Conservation (phyloP, 2,113 vertebrate species). For the Takifugu bimaculatus region DNA sequence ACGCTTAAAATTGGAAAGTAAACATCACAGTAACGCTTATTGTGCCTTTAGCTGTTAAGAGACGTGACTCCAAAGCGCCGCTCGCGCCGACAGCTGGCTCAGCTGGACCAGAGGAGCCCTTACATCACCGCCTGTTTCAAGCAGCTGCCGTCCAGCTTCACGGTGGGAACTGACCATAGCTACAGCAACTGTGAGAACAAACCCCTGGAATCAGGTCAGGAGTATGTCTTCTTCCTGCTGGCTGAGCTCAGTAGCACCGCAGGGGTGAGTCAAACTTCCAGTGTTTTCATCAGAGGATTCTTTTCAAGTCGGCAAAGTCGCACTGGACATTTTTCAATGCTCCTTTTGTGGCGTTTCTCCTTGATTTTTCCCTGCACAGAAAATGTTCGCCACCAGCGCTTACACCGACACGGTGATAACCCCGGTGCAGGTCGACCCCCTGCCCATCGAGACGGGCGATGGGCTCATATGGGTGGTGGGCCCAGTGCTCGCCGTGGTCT, state of each 20-base stretch:
- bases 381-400: conserved; percentile 90
- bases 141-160: conserved; percentile 83
- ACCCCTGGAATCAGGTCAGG: conserved; percentile 85
- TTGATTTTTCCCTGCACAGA: conserved; percentile 53
- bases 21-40: too few species aligned
- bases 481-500: conserved; percentile 93
- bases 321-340: too few species aligned
- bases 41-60: conserved; percentile 77
- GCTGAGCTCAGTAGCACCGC: conserved; percentile 83
- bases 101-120: conserved; percentile 84
- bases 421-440: conserved; percentile 79
- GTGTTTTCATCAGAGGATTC: too few species aligned
- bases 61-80: conserved; percentile 79
- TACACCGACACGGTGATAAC: conserved; percentile 88
- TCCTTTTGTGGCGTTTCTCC: neutral
- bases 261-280: conserved; percentile 73
- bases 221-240: conserved; percentile 90
- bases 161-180: conserved; percentile 84
- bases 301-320: too few species aligned
- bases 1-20: too few species aligned
- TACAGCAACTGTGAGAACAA: conserved; percentile 90
- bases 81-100: conserved; percentile 82
- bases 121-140: conserved; percentile 90
- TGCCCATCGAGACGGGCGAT: conserved; percentile 84
- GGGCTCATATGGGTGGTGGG: conserved; percentile 99